phyloP scores from a whole-genome alignment of 2,797 vertebrate genomes.

The Chelon auratus region DNA sequence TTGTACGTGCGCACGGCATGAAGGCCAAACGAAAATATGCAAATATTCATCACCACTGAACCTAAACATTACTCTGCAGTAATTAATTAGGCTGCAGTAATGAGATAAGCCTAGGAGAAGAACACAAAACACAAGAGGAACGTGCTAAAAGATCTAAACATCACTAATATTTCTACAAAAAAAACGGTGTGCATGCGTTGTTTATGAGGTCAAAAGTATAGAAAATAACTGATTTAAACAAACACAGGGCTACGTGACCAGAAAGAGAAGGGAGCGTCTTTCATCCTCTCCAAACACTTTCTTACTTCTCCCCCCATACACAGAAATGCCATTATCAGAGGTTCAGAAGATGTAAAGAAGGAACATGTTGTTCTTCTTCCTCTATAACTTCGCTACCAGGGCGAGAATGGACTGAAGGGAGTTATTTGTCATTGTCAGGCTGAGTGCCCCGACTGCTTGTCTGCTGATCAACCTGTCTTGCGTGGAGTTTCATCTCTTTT shows the following conservation, averaged over 20 bases:
- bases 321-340: constrained; percentile 68
- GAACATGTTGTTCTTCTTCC: constrained; percentile 61
- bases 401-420: constrained; percentile 66
- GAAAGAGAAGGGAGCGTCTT: constrained; percentile 19
- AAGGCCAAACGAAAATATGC: constrained; percentile 46
- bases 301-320: constrained; percentile 46
- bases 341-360: constrained; percentile 61
- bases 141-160: background rate
- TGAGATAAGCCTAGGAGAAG: constrained; percentile 11
- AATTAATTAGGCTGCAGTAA: constrained; percentile 44
- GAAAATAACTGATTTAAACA: background rate
- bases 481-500: constrained; percentile 23
- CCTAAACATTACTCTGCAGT: constrained; percentile 26
- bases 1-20: constrained; percentile 14
- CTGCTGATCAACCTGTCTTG: constrained; percentile 35
- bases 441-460: constrained; percentile 54
- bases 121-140: background rate
- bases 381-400: constrained; percentile 56
- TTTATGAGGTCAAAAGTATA: background rate
- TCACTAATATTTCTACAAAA: background rate
- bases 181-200: background rate
- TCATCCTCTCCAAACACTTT: constrained; percentile 24
- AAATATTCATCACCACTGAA: constrained; percentile 17
- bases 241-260: background rate
- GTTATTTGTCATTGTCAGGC: constrained; percentile 68